phyloP scores from a whole-genome alignment of 2,797 vertebrate species.

The Helarctos malayanus region DNA sequence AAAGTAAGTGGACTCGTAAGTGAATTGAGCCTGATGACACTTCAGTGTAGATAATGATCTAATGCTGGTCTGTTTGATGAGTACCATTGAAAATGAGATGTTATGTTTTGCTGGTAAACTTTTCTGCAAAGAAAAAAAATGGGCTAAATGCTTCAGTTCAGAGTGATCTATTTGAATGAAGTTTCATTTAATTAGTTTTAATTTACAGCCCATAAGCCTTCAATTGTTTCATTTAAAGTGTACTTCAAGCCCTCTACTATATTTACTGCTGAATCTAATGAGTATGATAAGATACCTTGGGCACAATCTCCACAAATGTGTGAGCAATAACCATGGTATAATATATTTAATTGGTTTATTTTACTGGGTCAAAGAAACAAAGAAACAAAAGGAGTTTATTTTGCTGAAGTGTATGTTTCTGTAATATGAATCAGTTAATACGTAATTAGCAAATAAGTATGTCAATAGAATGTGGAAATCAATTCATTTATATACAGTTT shows the following conservation, averaged over 20 bases:
- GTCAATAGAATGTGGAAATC: slow-evolving; percentile 40
- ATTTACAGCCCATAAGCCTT: slow-evolving; percentile 49
- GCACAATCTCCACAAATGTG: neutral
- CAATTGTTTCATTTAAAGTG: slow-evolving; percentile 57
- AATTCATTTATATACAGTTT: neutral
- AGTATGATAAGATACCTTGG: slow-evolving; percentile 24
- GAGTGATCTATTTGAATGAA: slow-evolving; percentile 67
- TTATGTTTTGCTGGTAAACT: slow-evolving; percentile 61
- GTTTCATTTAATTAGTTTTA: slow-evolving; percentile 67
- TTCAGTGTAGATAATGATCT: slow-evolving; percentile 33
- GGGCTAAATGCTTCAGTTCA: slow-evolving; percentile 30
- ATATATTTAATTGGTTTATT: slow-evolving; percentile 31
- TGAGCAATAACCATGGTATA: slow-evolving; percentile 30
- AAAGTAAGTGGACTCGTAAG: slow-evolving; percentile 46
- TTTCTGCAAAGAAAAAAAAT: slow-evolving; percentile 67
- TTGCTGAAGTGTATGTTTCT: neutral
- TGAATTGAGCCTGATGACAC: slow-evolving; percentile 53
- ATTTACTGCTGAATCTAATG: slow-evolving; percentile 58
- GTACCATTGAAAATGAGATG: slow-evolving; percentile 62
- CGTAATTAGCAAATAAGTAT: slow-evolving; percentile 4
- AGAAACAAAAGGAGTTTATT: slow-evolving; percentile 40
- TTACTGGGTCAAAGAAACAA: slow-evolving; percentile 52
- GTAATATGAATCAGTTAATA: slow-evolving; percentile 1
- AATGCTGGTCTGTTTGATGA: slow-evolving; percentile 38
- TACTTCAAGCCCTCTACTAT: slow-evolving; percentile 26